Conservation (phyloP, 2,113 vertebrate genomes). For the Pelobates fuscus region DNA sequence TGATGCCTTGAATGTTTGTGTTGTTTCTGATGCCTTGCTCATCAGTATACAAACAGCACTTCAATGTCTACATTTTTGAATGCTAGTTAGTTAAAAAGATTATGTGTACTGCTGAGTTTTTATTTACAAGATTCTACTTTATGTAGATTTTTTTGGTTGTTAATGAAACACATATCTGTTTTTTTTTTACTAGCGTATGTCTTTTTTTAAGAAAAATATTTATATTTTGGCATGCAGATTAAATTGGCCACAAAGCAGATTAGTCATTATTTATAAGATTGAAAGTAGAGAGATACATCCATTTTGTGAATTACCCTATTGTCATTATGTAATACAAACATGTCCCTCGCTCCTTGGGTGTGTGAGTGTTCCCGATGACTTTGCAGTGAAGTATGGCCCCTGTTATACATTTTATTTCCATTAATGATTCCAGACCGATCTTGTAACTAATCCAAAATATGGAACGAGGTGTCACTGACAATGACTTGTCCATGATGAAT, state of each 20-base stretch:
- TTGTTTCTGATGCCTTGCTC: no score
- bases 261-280: conserved; percentile 19
- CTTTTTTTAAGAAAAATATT: background rate
- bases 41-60: no score
- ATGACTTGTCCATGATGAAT: background rate
- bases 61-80: no score
- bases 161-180: background rate
- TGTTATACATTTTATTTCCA: background rate
- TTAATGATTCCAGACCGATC: background rate
- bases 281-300: background rate
- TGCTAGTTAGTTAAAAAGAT: no score
- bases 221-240: conserved; percentile 9
- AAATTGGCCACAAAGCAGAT: background rate
- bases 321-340: conserved; percentile 2
- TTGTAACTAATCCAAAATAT: background rate
- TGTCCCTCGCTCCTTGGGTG: background rate
- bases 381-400: background rate
- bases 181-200: conserved; percentile 21
- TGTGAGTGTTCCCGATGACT: conserved; percentile 11
- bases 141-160: background rate
- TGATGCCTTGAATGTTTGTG: no score
- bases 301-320: conserved; percentile 15
- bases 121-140: background rate
- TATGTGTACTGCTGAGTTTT: no score
- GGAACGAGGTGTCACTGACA: background rate